Base-by-base conservation (phyloP, 2,888 invertebrate species). In the Hypena proboscidalis region DNA sequence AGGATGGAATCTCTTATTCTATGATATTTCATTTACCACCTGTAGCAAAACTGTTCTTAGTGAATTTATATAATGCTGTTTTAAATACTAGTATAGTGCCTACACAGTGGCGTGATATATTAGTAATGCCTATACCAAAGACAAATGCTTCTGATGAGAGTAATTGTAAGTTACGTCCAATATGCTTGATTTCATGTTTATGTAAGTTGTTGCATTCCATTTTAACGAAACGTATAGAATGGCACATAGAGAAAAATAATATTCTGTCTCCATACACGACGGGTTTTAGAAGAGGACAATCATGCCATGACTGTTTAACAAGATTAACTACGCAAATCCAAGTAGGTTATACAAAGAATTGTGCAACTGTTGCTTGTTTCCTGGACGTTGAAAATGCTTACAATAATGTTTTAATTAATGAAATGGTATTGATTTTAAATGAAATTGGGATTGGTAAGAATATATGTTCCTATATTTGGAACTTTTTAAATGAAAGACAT, bases 331-430 rank as follows among this genome's bases (percentile, higher is more conserved):
- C 46, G 4, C 4, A 14, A 1, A 50, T 54, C 7, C 45, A 51
- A 25, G 14, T 23, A 14, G 68, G 64, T 1, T 62, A 64, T 32
- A 32, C 44, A 1, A 42, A 58, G 4, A 36, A 39, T 13, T 3
- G 14, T 0, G 0, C 20, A 3, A 68, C 65, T 0, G 5, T 56
- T 3, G 64, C 31, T 0, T 70, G 62, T 33, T 67, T 70, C 43
- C 8, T 69, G 10, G 68, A 72, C 30, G 53, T 70, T 4, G 38
- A 66, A n/a, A 64, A 42, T 32, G 71, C 67, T 0, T 67, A 71
- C 22, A 67, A 69, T 42, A 66, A 67, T 34, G 45, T 71, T 1
- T 14, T 54, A 11, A 26, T 64, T 1, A 21, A 3, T 0, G n/a
- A 8, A 19, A 9, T 67, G 9, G 1, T 64, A 8, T 5, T 7